phyloP scores from a whole-genome alignment of 2,888 invertebrate genomes.

The Melipona bicolor region DNA sequence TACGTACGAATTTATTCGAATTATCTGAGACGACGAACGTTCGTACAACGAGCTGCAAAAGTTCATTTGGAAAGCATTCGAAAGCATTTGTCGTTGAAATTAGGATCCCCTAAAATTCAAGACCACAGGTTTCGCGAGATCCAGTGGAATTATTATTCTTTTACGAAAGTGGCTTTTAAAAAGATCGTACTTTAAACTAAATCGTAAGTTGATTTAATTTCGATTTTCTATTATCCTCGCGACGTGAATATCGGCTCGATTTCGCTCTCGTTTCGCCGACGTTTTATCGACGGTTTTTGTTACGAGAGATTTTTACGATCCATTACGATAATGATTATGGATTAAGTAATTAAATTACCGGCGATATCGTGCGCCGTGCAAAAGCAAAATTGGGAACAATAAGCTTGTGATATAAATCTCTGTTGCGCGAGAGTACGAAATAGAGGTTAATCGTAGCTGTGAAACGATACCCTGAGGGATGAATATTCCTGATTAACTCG shows the following conservation, averaged over 20 bases:
- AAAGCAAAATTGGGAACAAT: constrained; percentile 37
- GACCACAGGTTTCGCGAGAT: constrained; percentile 8
- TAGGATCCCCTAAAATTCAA: constrained; percentile 37
- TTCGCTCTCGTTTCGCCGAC: not conserved
- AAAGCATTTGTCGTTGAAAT: constrained; percentile 10
- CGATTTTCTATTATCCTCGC: not conserved
- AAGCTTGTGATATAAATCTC: constrained; percentile 49
- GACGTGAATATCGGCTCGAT: not conserved
- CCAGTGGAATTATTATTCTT: constrained; percentile 17
- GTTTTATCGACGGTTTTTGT: not conserved
- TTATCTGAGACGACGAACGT: not conserved
- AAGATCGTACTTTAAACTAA: not conserved
- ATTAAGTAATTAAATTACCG: constrained; percentile 39
- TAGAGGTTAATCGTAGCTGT: constrained; percentile 54
- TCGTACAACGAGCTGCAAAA: not conserved
- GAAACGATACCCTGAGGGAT: constrained; percentile 61
- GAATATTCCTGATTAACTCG: constrained; percentile 67
- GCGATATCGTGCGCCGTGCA: not conserved
- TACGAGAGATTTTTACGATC: not conserved
- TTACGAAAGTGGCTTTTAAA: not conserved
- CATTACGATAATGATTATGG: not conserved
- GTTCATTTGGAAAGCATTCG: constrained; percentile 10
- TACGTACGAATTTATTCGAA: not conserved
- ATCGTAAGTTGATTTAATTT: too few species aligned
- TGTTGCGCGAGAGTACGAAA: constrained; percentile 38